Percentiles rank a stretch among this genome's conserved stretches.
Evolutionary conservation across 2,888 invertebrate genomes (phyloP).

Genomic region (Punctoribates punctum): DNA sequence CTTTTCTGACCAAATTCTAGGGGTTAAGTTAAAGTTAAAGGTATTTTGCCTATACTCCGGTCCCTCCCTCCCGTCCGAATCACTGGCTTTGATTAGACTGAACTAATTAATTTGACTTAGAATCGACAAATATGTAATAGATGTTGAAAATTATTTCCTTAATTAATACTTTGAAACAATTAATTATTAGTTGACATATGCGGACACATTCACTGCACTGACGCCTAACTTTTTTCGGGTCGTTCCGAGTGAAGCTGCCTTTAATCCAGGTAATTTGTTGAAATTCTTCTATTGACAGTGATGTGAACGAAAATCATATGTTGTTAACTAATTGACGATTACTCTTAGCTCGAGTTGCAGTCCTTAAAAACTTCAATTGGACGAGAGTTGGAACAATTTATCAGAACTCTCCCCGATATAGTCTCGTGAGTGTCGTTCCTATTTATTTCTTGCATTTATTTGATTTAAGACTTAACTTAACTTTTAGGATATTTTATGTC

Average conservation of each 20-base stretch:
- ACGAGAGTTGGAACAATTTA: conserved; percentile 94
- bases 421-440: conserved; percentile 63
- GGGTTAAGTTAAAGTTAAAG: too few relatives aligned
- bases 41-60: too few relatives aligned
- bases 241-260: conserved; percentile 92
- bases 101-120: too few relatives aligned
- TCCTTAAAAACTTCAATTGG: conserved; percentile 93
- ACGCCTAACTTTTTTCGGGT: conserved; percentile 95
- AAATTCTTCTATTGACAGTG: not conserved
- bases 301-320: not conserved
- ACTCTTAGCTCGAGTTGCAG: conserved; percentile 69
- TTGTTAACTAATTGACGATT: not conserved
- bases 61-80: too few relatives aligned
- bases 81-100: too few relatives aligned
- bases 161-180: conserved; percentile 47
- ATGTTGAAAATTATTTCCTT: too few relatives aligned
- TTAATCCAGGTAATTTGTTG: conserved; percentile 64
- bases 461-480: not conserved
- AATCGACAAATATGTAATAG: too few relatives aligned
- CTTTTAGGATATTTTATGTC: not conserved
- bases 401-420: conserved; percentile 90
- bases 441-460: conserved; percentile 33
- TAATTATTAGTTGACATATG: conserved; percentile 73
- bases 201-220: conserved; percentile 96
- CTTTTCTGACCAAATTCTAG: too few relatives aligned